Base-by-base conservation (phyloP, 2,113 vertebrate species). In the Mola mola region DNA sequence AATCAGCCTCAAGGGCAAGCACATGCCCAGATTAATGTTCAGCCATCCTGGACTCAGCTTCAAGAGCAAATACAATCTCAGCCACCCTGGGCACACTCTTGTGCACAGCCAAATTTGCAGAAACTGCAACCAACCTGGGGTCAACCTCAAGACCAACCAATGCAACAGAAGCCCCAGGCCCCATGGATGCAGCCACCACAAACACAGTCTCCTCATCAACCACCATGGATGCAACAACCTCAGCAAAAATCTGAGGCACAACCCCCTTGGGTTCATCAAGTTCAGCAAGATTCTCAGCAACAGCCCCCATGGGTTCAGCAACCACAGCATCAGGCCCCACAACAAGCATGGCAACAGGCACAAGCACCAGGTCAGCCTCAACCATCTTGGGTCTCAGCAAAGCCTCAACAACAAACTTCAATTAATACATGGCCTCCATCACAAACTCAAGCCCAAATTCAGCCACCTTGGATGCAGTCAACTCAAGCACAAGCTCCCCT, bases 221-320 rank as follows among this genome's bases (percentile, higher is more conserved):
- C 82, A 29, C 55, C 84, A 43, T 91, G 90, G 92, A 37, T 55
- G 21, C 56, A 84, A 38, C 84, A 89, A 56, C 65, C 82, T 5
- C 85, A 86, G 26, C 79, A 81, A 49, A 75, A 83, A 53, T 0
- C 72, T 3, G 72, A 86, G 52, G 41, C 31, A 9, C 78, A 87
- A 46, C 77, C 78, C 28, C 63, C 87, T 8, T 92, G 89, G 88
- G 62, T 43, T 70, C 87, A 71, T 26, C 85, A 77, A 28, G 21
- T 53, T 74, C 88, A 84, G 12, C 47, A 70, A 25, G 89, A 89
- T 53, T 36, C 82, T 47, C 80, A 88, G 55, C 77, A 77, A 66
- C 86, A 87, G 44, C 72, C 66, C 0, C 59, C 79, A 22, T 90
- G 87, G 84, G 71, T 43, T 63, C 88, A 85, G 57, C 81, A 67